Conservation (phyloP, 2,113 vertebrate genomes). For the Mesocricetus auratus region DNA sequence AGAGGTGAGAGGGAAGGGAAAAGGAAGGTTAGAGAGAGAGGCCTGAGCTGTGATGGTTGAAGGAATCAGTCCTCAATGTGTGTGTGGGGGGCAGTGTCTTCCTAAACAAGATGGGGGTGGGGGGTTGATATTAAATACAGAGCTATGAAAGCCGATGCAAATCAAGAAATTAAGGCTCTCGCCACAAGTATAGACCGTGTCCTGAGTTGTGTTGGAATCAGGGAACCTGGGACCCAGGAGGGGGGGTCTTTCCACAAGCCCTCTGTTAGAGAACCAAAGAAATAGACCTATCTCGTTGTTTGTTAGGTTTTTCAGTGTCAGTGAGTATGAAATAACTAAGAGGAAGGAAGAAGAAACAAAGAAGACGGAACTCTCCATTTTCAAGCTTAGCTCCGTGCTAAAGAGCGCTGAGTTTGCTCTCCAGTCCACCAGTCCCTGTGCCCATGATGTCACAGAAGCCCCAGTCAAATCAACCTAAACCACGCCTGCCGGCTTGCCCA, state of each 20-base stretch:
- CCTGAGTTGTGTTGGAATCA: background rate
- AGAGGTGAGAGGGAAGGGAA: too few species aligned
- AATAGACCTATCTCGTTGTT: background rate
- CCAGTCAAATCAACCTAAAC: background rate
- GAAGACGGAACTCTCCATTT: background rate
- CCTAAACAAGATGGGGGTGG: background rate
- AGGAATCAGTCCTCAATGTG: background rate
- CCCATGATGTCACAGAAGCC: too few species aligned
- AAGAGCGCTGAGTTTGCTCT: too few species aligned
- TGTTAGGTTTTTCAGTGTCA: background rate
- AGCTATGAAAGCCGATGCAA: background rate
- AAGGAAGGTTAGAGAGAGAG: too few species aligned
- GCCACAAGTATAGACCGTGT: background rate
- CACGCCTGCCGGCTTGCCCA: background rate
- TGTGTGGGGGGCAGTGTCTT: background rate
- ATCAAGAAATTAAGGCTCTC: background rate
- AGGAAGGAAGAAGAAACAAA: background rate
- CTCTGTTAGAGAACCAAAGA: background rate
- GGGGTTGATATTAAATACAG: background rate
- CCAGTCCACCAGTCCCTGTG: background rate
- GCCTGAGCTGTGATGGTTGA: background rate
- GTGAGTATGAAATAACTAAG: background rate
- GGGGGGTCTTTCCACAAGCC: fast-evolving
- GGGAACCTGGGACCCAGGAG: background rate
- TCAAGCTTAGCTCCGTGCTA: background rate